phyloP scores from a whole-genome alignment of 2,113 vertebrate species.

The Thalassoma bifasciatum region DNA sequence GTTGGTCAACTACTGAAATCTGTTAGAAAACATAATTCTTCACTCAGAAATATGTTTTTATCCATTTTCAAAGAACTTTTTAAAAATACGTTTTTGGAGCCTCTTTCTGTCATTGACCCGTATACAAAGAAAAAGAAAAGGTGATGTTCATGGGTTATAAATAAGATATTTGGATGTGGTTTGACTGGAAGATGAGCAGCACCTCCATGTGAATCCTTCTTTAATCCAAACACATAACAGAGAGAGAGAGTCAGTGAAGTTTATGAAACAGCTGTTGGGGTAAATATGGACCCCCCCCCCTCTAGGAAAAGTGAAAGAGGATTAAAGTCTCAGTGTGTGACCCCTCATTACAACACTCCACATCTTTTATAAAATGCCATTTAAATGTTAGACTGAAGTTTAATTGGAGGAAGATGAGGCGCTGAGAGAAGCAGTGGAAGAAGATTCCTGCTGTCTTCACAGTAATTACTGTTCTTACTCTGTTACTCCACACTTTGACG shows the following conservation, averaged over 20 bases:
- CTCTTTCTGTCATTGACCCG: no score
- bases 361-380: constrained; percentile 18
- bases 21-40: no score
- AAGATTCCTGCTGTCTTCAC: not conserved
- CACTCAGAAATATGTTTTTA: no score
- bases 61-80: no score
- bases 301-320: not conserved
- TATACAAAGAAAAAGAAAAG: no score
- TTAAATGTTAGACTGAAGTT: constrained; percentile 3
- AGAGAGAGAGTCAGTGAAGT: not conserved
- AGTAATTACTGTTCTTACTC: not conserved
- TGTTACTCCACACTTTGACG: no score
- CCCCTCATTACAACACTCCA: constrained; percentile 27
- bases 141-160: not conserved
- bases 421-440: constrained; percentile 9
- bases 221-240: constrained; percentile 16
- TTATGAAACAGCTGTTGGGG: constrained; percentile 36
- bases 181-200: not conserved
- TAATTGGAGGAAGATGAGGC: constrained; percentile 18
- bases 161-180: not conserved
- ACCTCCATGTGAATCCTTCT: constrained; percentile 13
- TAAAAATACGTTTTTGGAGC: no score
- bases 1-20: no score
- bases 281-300: constrained; percentile 9
- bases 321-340: not conserved